phyloP scores from a whole-genome alignment of 2,113 vertebrate species.

The Aleadryas rufinucha region DNA sequence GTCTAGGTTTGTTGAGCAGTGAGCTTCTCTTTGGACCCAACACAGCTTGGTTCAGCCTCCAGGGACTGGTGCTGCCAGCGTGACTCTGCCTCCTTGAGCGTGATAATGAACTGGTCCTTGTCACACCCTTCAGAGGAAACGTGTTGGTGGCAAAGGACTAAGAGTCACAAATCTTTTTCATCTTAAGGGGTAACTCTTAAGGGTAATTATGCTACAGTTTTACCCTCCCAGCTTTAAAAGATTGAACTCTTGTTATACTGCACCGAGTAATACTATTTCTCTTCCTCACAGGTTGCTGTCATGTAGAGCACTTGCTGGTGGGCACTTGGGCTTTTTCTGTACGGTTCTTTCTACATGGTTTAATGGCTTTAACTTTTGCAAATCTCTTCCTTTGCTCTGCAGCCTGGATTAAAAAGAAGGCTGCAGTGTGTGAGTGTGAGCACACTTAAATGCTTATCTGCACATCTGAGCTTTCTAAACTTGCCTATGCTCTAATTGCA shows the following conservation, averaged over 20 bases:
- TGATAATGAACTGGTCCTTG: neutral
- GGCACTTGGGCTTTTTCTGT: neutral
- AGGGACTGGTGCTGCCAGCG: neutral
- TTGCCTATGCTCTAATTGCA: slow-evolving; percentile 48
- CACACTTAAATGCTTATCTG: slow-evolving; percentile 23
- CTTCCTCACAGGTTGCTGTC: neutral
- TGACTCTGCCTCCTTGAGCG: neutral
- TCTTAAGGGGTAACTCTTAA: neutral
- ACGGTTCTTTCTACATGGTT: neutral
- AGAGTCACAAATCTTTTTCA: neutral
- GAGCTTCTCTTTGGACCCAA: neutral
- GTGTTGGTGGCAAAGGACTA: neutral
- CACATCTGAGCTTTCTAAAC: slow-evolving; percentile 35
- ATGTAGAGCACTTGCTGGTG: neutral
- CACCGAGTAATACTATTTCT: neutral
- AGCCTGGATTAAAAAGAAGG: neutral
- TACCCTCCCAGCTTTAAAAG: neutral
- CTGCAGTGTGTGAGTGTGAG: neutral
- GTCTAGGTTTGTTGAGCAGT: neutral
- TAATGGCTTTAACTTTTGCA: neutral
- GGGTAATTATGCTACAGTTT: neutral
- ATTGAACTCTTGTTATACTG: neutral
- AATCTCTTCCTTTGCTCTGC: neutral
- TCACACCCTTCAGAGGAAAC: neutral
- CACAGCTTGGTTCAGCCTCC: neutral